phyloP scores from a whole-genome alignment of 2,113 vertebrate species.

The Sapayoa aenigma region DNA sequence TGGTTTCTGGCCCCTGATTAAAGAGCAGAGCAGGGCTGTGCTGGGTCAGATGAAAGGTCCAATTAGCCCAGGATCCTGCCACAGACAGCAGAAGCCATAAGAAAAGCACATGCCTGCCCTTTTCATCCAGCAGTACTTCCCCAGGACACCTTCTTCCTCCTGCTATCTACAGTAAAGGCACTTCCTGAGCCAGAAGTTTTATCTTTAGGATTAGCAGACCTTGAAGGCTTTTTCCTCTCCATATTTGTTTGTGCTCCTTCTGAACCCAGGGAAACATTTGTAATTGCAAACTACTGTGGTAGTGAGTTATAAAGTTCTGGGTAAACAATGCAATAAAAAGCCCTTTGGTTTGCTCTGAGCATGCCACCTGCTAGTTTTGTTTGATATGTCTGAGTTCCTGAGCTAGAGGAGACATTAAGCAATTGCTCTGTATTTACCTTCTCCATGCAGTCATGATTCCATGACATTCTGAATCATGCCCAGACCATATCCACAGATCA shows the following conservation, averaged over 20 bases:
- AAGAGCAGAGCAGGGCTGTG: neutral
- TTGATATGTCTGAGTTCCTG: neutral
- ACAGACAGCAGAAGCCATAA: neutral
- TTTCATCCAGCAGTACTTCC: neutral
- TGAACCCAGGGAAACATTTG: neutral
- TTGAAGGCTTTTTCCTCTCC: conserved; percentile 12
- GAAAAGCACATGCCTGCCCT: neutral
- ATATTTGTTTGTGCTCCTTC: neutral
- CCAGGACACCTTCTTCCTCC: conserved; percentile 10
- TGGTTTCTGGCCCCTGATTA: neutral
- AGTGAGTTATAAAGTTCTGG: neutral
- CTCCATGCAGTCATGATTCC: neutral
- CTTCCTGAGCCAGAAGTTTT: conserved; percentile 31
- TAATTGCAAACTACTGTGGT: neutral
- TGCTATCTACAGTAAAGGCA: conserved; percentile 18
- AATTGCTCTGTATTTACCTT: neutral
- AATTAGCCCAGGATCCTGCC: neutral
- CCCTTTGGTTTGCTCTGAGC: neutral
- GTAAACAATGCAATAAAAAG: neutral
- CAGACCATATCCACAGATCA: neutral
- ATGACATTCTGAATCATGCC: neutral
- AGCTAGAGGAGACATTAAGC: neutral
- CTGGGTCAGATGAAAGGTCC: neutral
- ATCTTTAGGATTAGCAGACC: conserved; percentile 38
- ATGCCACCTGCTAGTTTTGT: neutral